These are phyloP conservation scores for Amblyteles armatorius DNA, from an alignment of 2,888 invertebrate genomes.

Conservation along the genomic window DNA sequence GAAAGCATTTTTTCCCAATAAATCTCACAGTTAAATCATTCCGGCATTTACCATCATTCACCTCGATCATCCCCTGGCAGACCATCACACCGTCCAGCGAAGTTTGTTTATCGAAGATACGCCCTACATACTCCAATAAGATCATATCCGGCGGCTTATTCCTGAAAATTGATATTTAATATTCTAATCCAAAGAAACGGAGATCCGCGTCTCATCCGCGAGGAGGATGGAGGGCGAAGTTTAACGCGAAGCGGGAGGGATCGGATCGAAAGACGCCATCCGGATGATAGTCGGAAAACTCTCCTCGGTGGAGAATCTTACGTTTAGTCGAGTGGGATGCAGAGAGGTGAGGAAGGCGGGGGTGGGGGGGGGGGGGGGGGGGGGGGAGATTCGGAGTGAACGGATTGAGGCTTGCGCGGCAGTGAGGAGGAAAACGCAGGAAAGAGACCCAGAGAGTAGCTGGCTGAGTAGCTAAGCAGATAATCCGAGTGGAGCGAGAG, in stretches of 20 bases:
- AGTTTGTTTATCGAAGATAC: not conserved
- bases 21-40: too few relatives aligned
- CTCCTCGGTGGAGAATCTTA: conserved; percentile 52
- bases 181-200: not conserved
- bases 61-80: too few relatives aligned
- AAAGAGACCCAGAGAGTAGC: not conserved
- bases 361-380: too few relatives aligned
- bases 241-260: conserved; percentile 26
- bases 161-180: conserved; percentile 1
- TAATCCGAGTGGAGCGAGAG: conserved; percentile 27
- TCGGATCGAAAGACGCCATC: conserved; percentile 33
- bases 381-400: conserved; percentile 7
- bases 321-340: conserved; percentile 39
- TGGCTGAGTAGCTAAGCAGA: conserved; percentile 37
- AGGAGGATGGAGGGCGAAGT: not conserved
- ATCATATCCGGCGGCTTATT: not conserved
- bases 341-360: too few relatives aligned
- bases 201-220: not conserved
- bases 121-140: not conserved
- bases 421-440: conserved; percentile 8
- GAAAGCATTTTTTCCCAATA: too few relatives aligned
- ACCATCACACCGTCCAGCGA: not conserved
- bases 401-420: conserved; percentile 46
- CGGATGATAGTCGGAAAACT: conserved; percentile 50
- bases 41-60: too few relatives aligned